Percentiles rank a stretch among this genome's conserved stretches.
Conservation (phyloP, 1,140 invertebrate genomes). For the Bombus sylvicola region DNA sequence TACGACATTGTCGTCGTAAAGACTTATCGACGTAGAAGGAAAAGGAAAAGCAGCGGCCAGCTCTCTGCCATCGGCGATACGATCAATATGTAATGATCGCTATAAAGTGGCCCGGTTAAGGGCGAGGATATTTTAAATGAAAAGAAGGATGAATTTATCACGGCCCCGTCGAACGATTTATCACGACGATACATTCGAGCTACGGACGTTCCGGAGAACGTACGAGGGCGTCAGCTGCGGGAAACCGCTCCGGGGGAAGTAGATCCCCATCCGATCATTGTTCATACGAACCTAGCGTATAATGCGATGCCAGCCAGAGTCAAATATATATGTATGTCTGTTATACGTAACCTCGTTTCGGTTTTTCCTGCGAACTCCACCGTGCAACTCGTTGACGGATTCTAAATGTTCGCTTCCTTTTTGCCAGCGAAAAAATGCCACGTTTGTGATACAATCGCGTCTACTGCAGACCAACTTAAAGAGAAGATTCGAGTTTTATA, state of each 20-base stretch:
- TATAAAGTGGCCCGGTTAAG: conserved; percentile 36
- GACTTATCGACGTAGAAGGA: background rate
- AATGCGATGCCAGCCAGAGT: conserved; percentile 32
- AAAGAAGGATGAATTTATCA: conserved; percentile 64
- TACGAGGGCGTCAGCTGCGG: conserved; percentile 63
- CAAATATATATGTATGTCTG: conserved; percentile 29
- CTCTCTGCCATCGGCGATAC: conserved; percentile 4
- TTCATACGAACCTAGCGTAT: conserved; percentile 55
- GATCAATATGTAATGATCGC: conserved; percentile 48
- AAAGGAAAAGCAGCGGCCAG: background rate
- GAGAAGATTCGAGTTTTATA: background rate
- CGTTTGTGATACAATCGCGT: background rate
- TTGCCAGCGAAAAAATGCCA: background rate
- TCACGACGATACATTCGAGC: conserved; percentile 61
- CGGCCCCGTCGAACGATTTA: conserved; percentile 59
- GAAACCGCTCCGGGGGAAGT: conserved; percentile 61
- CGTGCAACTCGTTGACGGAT: conserved; percentile 4
- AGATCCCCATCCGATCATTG: conserved; percentile 59
- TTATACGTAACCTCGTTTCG: conserved; percentile 32
- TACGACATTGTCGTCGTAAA: background rate
- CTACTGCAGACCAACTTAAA: background rate
- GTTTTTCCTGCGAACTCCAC: conserved; percentile 1
- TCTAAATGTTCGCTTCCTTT: background rate
- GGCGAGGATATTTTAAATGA: conserved; percentile 47
- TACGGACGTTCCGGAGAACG: conserved; percentile 58